Conservation (phyloP, 2,797 vertebrate species). For the Sibirionetta formosa region DNA sequence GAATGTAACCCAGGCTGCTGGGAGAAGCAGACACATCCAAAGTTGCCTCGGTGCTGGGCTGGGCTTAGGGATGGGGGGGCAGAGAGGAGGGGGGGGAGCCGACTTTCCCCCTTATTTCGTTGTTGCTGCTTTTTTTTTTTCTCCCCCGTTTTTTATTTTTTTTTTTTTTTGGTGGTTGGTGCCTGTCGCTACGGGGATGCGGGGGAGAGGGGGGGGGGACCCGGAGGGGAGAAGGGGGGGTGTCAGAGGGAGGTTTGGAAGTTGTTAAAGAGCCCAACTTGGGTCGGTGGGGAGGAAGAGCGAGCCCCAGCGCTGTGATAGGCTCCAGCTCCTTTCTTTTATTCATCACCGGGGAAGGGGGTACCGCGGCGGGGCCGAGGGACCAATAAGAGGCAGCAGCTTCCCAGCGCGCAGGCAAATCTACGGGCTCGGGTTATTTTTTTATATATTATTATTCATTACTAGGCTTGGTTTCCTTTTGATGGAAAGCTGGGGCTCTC, state of each 20-base stretch:
- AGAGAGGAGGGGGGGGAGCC: neutral
- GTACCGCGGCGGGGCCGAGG: constrained; percentile 82
- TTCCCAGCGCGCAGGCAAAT: constrained; percentile 50
- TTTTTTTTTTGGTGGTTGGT: constrained; percentile 30
- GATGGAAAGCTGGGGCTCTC: constrained; percentile 47
- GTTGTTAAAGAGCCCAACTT: constrained; percentile 90
- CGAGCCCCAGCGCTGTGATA: constrained; percentile 82
- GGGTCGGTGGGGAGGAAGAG: constrained; percentile 83
- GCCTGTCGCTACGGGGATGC: constrained; percentile 4
- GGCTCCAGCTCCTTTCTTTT: constrained; percentile 90
- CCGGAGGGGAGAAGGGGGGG: constrained; percentile 24
- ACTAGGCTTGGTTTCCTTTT: constrained; percentile 71
- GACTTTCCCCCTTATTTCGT: neutral
- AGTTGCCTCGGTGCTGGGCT: constrained; percentile 17
- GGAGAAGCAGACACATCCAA: neutral
- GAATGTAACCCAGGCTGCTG: constrained; percentile 11
- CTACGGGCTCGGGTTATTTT: neutral
- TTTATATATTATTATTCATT: constrained; percentile 72
- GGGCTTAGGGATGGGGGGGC: constrained; percentile 9
- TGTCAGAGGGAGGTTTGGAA: constrained; percentile 84
- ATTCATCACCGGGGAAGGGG: constrained; percentile 89
- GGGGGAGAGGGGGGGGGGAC: neutral
- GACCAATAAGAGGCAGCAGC: constrained; percentile 81
- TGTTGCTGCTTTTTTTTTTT: constrained; percentile 7
- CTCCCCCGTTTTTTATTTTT: neutral